These are phyloP conservation scores for Physocephala rufipes DNA, from an alignment of 2,888 invertebrate genomes.

Conservation along the genomic window DNA sequence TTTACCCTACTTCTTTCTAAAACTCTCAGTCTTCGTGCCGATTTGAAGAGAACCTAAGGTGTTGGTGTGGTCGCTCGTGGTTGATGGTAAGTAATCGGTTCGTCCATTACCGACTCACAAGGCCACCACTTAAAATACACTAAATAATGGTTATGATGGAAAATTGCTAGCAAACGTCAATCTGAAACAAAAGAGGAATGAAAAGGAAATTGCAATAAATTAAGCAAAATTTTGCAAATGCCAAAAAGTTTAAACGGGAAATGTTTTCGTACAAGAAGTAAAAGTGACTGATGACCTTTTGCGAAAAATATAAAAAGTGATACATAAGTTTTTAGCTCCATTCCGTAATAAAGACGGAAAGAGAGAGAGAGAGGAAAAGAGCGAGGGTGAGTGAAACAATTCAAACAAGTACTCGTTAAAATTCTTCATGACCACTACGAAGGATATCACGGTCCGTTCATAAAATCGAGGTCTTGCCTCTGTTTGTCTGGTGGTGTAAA, in stretches of 20 bases:
- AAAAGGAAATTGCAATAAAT: too few relatives aligned
- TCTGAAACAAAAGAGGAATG: not conserved
- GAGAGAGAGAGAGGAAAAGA: too few relatives aligned
- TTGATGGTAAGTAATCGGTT: slow-evolving; percentile 21
- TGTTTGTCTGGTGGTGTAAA: too few relatives aligned
- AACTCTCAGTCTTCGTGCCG: not conserved
- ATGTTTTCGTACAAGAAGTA: too few relatives aligned
- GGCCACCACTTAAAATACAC: not conserved
- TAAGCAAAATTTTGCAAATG: too few relatives aligned
- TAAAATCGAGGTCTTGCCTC: not conserved
- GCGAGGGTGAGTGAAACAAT: too few relatives aligned
- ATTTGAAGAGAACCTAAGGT: not conserved
- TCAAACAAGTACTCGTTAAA: not conserved
- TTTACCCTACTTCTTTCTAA: too few relatives aligned
- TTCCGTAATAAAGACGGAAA: too few relatives aligned
- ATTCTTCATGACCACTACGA: not conserved
- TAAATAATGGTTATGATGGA: slow-evolving; percentile 5
- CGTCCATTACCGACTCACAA: not conserved
- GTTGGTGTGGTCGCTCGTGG: not conserved
- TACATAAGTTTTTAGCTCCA: too few relatives aligned
- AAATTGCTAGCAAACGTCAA: not conserved
- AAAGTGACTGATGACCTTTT: too few relatives aligned
- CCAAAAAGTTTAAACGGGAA: too few relatives aligned
- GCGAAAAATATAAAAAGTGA: too few relatives aligned
- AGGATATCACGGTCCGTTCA: not conserved